phyloP scores from a whole-genome alignment of 37 sponge, comb jelly and placozoan genomes.

The Spongilla lacustris region DNA sequence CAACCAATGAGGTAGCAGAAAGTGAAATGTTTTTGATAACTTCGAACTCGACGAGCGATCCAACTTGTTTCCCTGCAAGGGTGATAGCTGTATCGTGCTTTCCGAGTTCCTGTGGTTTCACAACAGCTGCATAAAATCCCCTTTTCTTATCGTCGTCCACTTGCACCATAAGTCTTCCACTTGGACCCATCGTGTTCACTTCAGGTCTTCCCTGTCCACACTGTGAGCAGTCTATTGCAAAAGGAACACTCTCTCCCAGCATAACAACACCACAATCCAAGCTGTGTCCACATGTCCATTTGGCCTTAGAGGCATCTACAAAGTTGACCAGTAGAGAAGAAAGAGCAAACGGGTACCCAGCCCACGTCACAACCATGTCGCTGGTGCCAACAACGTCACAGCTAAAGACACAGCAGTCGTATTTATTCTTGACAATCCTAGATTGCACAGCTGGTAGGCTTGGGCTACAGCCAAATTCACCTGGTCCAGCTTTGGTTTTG shows the following conservation, averaged over 20 bases:
- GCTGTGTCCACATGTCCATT: constrained; percentile 20
- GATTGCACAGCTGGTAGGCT: background rate
- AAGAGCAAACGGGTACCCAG: constrained; percentile 43
- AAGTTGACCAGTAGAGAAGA: constrained; percentile 35
- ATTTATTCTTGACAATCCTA: background rate
- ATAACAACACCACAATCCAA: background rate
- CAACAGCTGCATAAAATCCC: constrained; percentile 49
- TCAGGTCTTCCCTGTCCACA: constrained; percentile 59
- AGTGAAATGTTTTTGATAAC: constrained; percentile 60
- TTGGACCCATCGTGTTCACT: constrained; percentile 55
- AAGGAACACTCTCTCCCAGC: constrained; percentile 33
- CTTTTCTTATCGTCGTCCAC: constrained; percentile 49
- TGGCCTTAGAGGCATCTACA: constrained; percentile 55
- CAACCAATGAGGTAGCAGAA: constrained; percentile 49
- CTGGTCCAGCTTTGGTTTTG: constrained; percentile 58
- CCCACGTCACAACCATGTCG: constrained; percentile 49
- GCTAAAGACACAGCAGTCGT: constrained; percentile 7
- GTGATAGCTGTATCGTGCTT: constrained; percentile 61
- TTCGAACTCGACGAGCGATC: constrained; percentile 60
- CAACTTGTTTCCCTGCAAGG: constrained; percentile 66
- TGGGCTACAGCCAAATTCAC: constrained; percentile 24
- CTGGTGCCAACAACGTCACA: constrained; percentile 21
- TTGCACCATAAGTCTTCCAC: constrained; percentile 22
- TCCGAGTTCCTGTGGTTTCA: constrained; percentile 81
- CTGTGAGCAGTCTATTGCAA: constrained; percentile 32